Conservation (phyloP, 2,888 invertebrate genomes). For the Galerucella nymphaeae region DNA sequence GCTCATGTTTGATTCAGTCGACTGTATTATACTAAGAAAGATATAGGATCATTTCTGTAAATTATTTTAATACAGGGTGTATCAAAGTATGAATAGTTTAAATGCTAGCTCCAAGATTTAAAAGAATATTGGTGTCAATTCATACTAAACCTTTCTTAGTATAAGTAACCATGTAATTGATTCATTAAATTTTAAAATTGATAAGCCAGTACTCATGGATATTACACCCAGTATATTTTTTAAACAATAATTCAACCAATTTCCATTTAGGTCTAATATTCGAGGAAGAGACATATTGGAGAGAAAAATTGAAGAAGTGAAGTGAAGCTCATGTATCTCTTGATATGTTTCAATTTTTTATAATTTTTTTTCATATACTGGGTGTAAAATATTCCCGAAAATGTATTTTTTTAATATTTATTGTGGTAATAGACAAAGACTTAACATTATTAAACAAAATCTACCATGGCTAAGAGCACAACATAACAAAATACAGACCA, state of each 20-base stretch:
- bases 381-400: background rate
- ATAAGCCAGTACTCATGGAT: background rate
- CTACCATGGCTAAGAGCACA: conserved; percentile 5
- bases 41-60: background rate
- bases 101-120: background rate
- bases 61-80: no score
- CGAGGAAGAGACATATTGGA: no score
- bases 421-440: conserved; percentile 3
- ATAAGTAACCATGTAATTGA: background rate
- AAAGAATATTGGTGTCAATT: background rate
- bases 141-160: background rate
- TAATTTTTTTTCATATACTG: background rate
- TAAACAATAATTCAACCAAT: background rate
- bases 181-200: background rate
- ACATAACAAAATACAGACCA: conserved; percentile 11
- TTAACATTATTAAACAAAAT: background rate
- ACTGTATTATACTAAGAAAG: background rate
- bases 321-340: no score
- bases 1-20: no score
- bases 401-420: background rate
- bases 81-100: no score
- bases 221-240: background rate
- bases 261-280: background rate
- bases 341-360: no score
- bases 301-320: no score